Conservation (phyloP, 2,113 vertebrate genomes). For the Melozone crissalis region DNA sequence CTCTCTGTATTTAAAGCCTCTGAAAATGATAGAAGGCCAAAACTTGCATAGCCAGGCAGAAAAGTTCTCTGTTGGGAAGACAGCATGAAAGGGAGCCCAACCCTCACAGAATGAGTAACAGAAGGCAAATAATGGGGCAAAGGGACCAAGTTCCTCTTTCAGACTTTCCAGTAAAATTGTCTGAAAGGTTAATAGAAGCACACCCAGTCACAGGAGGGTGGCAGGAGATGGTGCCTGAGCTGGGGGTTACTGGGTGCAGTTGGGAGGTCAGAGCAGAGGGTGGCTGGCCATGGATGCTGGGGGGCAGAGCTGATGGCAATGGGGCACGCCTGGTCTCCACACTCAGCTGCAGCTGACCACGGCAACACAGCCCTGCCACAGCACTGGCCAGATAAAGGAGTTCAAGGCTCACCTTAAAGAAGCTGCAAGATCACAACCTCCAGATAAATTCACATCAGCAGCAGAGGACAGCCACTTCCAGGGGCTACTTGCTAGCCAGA, state of each 20-base stretch:
- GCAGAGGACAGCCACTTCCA: not conserved
- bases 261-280: not conserved
- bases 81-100: not conserved
- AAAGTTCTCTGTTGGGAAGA: not conserved
- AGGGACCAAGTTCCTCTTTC: not conserved
- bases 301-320: not conserved
- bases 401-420: not conserved
- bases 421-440: not conserved
- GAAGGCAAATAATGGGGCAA: not conserved
- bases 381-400: not conserved
- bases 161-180: not conserved
- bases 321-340: not conserved
- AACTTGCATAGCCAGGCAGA: not conserved
- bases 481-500: not conserved
- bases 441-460: not conserved
- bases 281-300: not conserved
- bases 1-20: not conserved
- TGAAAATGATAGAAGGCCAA: not conserved
- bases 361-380: not conserved
- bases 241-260: not conserved
- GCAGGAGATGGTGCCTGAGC: not conserved
- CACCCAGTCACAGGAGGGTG: not conserved
- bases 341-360: not conserved
- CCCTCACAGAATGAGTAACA: not conserved
- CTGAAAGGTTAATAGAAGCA: not conserved